These are phyloP conservation scores for Athripsodes cinereus DNA, from an alignment of 2,888 invertebrate species.

Conservation along the genomic window DNA sequence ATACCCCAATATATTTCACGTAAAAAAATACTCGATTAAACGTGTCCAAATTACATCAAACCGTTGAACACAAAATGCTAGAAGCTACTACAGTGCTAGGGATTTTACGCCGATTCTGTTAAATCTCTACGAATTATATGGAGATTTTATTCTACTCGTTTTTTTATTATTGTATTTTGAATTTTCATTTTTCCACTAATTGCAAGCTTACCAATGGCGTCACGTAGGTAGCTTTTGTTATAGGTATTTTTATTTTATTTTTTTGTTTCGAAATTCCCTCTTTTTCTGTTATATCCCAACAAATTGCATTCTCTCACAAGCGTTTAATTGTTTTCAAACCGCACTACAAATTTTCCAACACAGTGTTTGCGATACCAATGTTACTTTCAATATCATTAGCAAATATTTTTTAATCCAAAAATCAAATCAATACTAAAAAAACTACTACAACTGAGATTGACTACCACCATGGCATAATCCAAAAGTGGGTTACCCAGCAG, in stretches of 20 bases:
- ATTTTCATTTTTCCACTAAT: slow-evolving; percentile 1
- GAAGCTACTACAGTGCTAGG: not conserved
- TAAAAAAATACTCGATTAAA: no score
- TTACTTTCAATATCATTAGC: no score
- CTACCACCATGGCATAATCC: no score
- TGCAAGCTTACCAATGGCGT: not conserved
- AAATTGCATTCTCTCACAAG: not conserved
- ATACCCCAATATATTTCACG: no score
- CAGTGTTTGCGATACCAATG: not conserved
- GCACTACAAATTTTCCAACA: not conserved
- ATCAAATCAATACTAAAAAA: no score
- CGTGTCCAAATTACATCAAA: no score
- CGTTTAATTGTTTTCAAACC: not conserved
- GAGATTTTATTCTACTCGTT: not conserved
- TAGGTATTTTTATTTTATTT: no score
- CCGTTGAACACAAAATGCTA: no score
- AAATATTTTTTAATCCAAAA: no score
- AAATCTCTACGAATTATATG: not conserved
- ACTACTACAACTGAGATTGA: no score
- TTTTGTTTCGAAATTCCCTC: no score
- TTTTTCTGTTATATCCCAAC: not conserved
- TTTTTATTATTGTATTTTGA: not conserved
- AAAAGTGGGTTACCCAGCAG: no score
- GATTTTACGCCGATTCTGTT: not conserved
- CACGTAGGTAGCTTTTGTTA: not conserved